phyloP scores from a whole-genome alignment of 1,140 invertebrate species.

The Drosophila nigrodunni region DNA sequence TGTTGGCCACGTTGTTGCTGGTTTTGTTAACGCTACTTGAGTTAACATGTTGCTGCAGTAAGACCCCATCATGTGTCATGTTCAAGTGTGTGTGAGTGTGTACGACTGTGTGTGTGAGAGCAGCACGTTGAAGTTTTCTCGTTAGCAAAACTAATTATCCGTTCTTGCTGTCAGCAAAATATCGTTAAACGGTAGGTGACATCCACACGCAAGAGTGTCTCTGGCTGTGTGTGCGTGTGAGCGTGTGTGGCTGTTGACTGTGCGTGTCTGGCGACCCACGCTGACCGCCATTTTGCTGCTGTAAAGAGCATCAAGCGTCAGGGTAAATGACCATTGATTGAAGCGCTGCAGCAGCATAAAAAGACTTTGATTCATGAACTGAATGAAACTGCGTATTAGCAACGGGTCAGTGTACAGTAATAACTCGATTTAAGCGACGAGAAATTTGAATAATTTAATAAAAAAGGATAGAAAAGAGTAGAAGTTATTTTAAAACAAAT shows the following conservation, averaged over 20 bases:
- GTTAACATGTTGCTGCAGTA: conserved; percentile 77
- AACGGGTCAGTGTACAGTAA: not conserved
- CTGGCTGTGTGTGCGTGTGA: conserved; percentile 6
- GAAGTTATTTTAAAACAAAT: not conserved
- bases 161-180: conserved; percentile 82
- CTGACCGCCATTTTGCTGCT: conserved; percentile 42
- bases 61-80: conserved; percentile 62
- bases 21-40: conserved; percentile 61
- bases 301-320: conserved; percentile 14
- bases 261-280: not conserved
- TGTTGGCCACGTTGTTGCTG: conserved; percentile 50
- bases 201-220: conserved; percentile 32
- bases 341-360: conserved; percentile 12
- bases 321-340: conserved; percentile 31
- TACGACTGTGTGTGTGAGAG: conserved; percentile 8
- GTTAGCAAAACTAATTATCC: conserved; percentile 83
- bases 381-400: not conserved
- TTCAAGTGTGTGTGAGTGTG: conserved; percentile 30
- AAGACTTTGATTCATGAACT: conserved; percentile 3
- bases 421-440: not conserved
- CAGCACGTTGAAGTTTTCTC: conserved; percentile 77
- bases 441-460: too few species aligned
- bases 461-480: too few species aligned
- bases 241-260: not conserved
- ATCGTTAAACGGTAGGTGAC: conserved; percentile 80